Evolutionary conservation across 2,888 invertebrate species (phyloP).

Genomic region (Archips xylosteana): DNA sequence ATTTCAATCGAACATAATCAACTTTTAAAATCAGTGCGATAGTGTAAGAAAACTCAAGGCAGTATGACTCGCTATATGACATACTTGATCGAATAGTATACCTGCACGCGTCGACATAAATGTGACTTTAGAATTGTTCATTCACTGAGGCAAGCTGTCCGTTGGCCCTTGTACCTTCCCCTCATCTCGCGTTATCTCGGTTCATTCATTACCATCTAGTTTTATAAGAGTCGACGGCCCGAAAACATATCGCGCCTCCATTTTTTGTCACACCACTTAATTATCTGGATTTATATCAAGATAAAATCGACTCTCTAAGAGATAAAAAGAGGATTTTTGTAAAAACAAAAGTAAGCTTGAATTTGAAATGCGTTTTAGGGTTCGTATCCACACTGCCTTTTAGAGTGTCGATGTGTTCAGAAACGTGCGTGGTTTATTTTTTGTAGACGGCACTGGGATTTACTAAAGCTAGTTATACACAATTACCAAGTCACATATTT

Average conservation of each 20-base stretch:
- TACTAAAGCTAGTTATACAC: neutral
- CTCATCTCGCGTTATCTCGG: slow-evolving; percentile 78
- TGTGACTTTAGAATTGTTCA: slow-evolving; percentile 60
- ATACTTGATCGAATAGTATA: slow-evolving; percentile 6
- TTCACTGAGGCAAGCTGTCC: slow-evolving; percentile 70
- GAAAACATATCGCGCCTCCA: slow-evolving; percentile 82
- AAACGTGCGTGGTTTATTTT: slow-evolving; percentile 15
- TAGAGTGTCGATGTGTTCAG: slow-evolving; percentile 25
- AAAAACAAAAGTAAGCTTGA: slow-evolving; percentile 50
- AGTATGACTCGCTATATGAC: neutral
- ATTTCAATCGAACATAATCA: neutral
- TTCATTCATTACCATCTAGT: slow-evolving; percentile 85
- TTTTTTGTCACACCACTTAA: slow-evolving; percentile 85
- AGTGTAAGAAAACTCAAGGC: neutral
- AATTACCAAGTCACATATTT: neutral
- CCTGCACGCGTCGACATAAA: slow-evolving; percentile 1
- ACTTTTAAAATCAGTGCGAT: neutral
- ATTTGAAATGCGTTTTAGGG: slow-evolving; percentile 51
- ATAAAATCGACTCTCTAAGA: slow-evolving; percentile 70
- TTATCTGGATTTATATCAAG: slow-evolving; percentile 83
- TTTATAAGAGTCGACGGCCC: slow-evolving; percentile 82
- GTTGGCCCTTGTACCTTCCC: slow-evolving; percentile 55
- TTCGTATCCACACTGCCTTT: slow-evolving; percentile 42
- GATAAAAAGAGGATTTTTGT: slow-evolving; percentile 58
- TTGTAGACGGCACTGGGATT: slow-evolving; percentile 1